Percentiles rank a stretch among this genome's conserved stretches.
These are phyloP conservation scores for Silurus meridionalis DNA, from an alignment of 2,113 vertebrate species.

Conservation along the genomic window DNA sequence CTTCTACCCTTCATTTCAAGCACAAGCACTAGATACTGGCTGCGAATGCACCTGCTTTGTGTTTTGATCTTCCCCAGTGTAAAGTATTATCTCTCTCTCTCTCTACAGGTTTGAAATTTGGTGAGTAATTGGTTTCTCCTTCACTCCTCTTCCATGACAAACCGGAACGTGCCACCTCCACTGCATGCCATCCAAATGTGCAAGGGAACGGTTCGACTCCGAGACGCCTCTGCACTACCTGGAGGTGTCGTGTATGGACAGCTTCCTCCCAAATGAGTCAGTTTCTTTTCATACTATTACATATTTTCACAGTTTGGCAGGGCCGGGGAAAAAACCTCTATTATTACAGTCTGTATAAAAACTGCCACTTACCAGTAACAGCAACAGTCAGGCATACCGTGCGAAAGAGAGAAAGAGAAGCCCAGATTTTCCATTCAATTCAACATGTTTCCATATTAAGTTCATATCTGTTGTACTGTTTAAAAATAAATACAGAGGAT, in stretches of 20 bases:
- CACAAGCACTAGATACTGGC: neutral
- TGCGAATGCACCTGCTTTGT: constrained; percentile 16
- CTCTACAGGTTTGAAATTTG: constrained; percentile 11
- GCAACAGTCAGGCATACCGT: constrained; percentile 10
- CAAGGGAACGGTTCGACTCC: neutral
- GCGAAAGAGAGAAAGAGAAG: constrained; percentile 8
- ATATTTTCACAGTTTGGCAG: neutral
- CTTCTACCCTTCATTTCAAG: neutral
- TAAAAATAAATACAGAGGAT: neutral
- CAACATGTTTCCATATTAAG: constrained; percentile 28
- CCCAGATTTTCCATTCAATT: constrained; percentile 34
- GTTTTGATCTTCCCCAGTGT: constrained; percentile 25
- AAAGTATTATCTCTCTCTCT: constrained; percentile 21
- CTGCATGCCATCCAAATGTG: neutral
- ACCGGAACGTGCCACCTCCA: neutral
- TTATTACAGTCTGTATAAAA: neutral
- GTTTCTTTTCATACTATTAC: constrained; percentile 7
- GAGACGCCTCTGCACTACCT: constrained; percentile 15
- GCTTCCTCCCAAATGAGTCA: constrained; percentile 23
- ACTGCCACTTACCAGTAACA: neutral
- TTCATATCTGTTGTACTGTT: neutral
- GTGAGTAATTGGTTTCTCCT: constrained; percentile 27
- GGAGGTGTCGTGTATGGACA: constrained; percentile 12
- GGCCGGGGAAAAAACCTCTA: neutral
- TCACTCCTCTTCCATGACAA: constrained; percentile 23